Evolutionary conservation across 2,113 vertebrate species (phyloP).

Genomic region (Microcebus lehilahytsara): DNA sequence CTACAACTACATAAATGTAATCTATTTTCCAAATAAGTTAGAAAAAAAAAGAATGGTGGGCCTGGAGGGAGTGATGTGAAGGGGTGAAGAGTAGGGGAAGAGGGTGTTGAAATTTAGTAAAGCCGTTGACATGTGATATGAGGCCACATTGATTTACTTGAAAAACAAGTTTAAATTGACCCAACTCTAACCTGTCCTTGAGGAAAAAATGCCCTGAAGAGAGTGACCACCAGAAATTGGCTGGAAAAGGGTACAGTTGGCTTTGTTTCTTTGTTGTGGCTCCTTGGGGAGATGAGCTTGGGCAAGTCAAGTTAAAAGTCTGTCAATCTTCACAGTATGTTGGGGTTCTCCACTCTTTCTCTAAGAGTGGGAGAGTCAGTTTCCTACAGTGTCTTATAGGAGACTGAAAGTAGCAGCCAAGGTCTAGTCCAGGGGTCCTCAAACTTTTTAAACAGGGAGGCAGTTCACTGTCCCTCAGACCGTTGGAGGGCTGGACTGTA

Average conservation of each 20-base stretch:
- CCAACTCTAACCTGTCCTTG: conserved; percentile 27
- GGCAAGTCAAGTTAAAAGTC: neutral
- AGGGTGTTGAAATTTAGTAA: neutral
- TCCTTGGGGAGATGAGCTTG: neutral
- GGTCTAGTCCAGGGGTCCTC: neutral
- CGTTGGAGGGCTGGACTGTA: no score
- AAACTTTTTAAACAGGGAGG: no score
- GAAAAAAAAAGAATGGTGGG: no score
- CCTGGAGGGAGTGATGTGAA: neutral
- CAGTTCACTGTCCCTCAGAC: no score
- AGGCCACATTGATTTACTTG: conserved; percentile 52
- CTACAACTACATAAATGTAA: neutral
- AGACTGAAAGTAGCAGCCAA: neutral
- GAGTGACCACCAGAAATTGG: conserved; percentile 28
- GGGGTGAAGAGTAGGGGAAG: neutral
- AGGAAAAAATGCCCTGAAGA: conserved; percentile 54
- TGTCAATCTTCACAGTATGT: neutral
- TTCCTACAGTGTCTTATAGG: neutral
- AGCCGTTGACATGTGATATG: conserved; percentile 36
- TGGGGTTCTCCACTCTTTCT: neutral
- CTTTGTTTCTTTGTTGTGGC: neutral
- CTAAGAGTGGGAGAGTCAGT: neutral
- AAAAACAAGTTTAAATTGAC: conserved; percentile 68
- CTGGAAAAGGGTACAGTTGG: neutral
- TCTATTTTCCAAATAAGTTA: conserved; percentile 34